These are phyloP conservation scores for Mesocentrotus franciscanus DNA, from an alignment of 53 echinoderm and acorn worm species.

Conservation along the genomic window DNA sequence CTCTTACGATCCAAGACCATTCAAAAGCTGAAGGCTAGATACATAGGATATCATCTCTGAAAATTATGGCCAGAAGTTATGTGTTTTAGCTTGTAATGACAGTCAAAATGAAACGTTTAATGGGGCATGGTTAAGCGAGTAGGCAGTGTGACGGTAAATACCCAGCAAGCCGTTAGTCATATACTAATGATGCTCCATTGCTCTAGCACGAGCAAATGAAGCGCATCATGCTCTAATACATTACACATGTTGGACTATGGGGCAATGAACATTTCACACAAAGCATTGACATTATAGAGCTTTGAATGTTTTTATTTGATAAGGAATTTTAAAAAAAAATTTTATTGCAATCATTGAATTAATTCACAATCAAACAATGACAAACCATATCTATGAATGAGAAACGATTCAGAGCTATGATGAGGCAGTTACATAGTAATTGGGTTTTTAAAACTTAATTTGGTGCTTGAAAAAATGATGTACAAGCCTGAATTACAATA, in stretches of 20 bases:
- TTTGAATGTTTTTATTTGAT: neutral
- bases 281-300: neutral
- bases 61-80: neutral
- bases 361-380: too few relatives aligned
- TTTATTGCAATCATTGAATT: too few relatives aligned
- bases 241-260: neutral
- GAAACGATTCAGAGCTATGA: too few relatives aligned
- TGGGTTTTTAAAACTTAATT: too few relatives aligned
- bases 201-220: constrained; percentile 7
- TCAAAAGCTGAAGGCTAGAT: neutral
- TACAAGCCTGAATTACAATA: too few relatives aligned
- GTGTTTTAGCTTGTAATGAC: neutral
- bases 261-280: neutral
- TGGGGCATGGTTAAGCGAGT: constrained; percentile 8
- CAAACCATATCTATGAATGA: too few relatives aligned
- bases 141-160: constrained; percentile 35
- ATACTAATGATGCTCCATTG: neutral
- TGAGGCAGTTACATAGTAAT: too few relatives aligned
- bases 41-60: neutral
- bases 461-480: too few relatives aligned
- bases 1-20: neutral
- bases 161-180: neutral
- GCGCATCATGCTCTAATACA: neutral
- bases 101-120: constrained; percentile 22
- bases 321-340: too few relatives aligned